Evolutionary conservation across 2,113 vertebrate species (phyloP), one percentile per base, ranked within the genome.

Genomic region (Lontra canadensis): DNA sequence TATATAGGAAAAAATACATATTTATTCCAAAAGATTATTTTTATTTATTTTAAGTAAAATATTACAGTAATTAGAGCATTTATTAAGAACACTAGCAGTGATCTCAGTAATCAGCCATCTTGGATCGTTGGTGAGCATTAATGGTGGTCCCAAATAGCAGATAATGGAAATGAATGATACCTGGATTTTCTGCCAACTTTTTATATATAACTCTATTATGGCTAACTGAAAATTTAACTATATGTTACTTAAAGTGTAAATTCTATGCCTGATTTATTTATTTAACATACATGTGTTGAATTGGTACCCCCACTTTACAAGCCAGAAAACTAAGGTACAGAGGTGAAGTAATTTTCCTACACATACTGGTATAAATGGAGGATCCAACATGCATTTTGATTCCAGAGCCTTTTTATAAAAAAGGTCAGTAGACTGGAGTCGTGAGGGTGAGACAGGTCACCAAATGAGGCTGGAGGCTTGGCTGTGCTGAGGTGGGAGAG

Each of bases 221-320:
- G 44, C 20, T 76, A 36, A 52, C 13, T 93, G n/a, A 85, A 79
- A 92, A 57, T 14, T 39, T 95, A 82, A 39, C 74, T 79, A 2
- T 63, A 29, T 65, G 6, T 88, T 95, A 39, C 65, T 95, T 87
- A 86, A 91, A 83, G 31, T 74, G 39, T 78, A 88, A 88, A 74
- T 78, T 88, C 21, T 61, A 13, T 4, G 0, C 34, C 42, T 12
- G 39, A 83, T 88, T 92, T 36, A 82, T 82, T 92, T 92, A 65
- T 91, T 83, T 21, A 59, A 52, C 17, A 69, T 4, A 44, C 76
- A 25, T 63, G 67, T 92, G 36, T 34, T 76, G 49, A 95, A 7
- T n/a, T 83, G 23, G 9, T 61, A 69, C 78, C 21, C n/a, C 7
- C 6, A 69, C 67, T 90, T 90, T 69, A 55, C 21, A 80, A 81